Evolutionary conservation across 2,113 vertebrate genomes (phyloP).

Genomic region (Gopherus flavomarginatus): DNA sequence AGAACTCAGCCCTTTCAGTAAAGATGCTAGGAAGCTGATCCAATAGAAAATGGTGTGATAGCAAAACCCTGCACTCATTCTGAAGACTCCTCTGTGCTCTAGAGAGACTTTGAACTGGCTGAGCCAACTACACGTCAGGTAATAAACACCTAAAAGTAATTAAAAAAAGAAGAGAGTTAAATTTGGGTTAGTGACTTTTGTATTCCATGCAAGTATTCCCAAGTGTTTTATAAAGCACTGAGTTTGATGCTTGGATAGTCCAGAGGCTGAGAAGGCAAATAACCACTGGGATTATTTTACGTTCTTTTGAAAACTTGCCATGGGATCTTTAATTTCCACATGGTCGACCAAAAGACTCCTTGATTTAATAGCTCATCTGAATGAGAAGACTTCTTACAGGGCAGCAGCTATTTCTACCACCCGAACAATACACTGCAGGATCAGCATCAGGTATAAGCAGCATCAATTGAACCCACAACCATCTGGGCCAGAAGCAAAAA

Average conservation of each 20-base stretch:
- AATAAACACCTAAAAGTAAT: background rate
- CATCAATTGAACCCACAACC: background rate
- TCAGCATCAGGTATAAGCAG: background rate
- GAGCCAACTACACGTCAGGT: background rate
- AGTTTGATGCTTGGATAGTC: conserved; percentile 38
- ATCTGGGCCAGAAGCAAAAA: background rate
- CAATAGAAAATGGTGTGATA: background rate
- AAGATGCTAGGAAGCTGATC: background rate
- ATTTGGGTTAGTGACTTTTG: conserved; percentile 10
- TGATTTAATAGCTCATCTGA: conserved; percentile 1
- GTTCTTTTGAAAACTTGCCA: conserved; percentile 28
- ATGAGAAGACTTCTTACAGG: background rate
- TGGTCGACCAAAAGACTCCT: conserved; percentile 24
- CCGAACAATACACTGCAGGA: background rate
- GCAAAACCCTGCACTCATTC: background rate
- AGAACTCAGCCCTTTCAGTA: background rate
- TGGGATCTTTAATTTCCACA: conserved; percentile 39
- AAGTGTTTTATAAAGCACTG: background rate
- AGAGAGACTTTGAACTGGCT: background rate
- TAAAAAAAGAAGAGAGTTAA: background rate
- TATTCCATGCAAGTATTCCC: background rate
- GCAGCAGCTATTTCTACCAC: conserved; percentile 42
- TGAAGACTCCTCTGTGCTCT: background rate
- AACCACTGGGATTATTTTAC: conserved; percentile 15
- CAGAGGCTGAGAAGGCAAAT: conserved; percentile 14